A percentile compares a stretch with the other conserved stretches of the same genome.
Conservation (phyloP, 2,113 vertebrate genomes). For the Tragelaphus buxtoni region DNA sequence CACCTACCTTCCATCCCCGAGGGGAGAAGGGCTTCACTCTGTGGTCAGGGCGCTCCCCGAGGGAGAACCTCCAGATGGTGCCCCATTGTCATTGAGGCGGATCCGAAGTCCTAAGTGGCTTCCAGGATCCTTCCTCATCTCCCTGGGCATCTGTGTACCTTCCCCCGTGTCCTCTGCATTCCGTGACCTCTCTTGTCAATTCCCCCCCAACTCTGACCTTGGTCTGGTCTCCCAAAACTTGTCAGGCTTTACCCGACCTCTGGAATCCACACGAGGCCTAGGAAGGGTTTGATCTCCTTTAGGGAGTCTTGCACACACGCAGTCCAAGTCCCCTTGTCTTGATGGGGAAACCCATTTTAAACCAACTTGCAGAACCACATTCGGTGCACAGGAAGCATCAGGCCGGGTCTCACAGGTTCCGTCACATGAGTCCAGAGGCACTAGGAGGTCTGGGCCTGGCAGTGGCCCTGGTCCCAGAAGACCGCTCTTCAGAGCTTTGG, state of each 20-base stretch:
- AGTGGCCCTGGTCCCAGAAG: not conserved
- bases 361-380: not conserved
- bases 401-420: too few species aligned
- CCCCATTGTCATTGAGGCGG: not conserved
- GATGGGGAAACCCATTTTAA: not conserved
- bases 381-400: not conserved
- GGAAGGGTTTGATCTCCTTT: not conserved
- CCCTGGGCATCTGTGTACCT: accelerated
- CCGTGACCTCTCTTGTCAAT: not conserved
- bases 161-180: accelerated
- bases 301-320: not conserved
- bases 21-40: not conserved
- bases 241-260: too few species aligned
- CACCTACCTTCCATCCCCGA: too few species aligned
- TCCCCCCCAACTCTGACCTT: not conserved
- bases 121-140: not conserved
- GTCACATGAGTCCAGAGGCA: not conserved
- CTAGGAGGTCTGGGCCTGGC: too few species aligned
- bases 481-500: not conserved
- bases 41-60: not conserved
- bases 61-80: not conserved
- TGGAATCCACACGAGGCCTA: too few species aligned
- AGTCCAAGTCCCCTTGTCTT: not conserved
- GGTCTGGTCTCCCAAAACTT: not conserved
- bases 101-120: not conserved